Percentiles rank a stretch among this genome's conserved stretches.
phyloP scores from a whole-genome alignment of 35 echinoderm and acorn worm species.

The Hemicentrotus pulcherrimus region DNA sequence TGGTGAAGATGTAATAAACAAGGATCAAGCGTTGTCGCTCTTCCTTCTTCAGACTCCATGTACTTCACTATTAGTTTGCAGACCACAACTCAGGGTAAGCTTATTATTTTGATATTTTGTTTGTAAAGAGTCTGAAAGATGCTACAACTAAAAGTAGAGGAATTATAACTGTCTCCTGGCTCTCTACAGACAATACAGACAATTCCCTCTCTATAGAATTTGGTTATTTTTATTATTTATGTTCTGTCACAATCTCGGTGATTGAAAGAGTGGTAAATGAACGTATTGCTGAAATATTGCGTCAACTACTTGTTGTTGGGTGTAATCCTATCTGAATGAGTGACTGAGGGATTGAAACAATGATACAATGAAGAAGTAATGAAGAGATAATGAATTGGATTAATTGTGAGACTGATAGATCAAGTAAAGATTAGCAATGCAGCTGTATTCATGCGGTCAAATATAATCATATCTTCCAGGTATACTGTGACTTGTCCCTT shows the following conservation, averaged over 20 bases:
- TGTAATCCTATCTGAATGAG: background rate
- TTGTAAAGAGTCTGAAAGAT: too few relatives aligned
- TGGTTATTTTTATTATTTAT: background rate
- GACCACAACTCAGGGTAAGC: conserved; percentile 93
- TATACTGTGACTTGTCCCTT: background rate
- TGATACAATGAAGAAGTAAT: background rate
- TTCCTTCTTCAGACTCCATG: conserved; percentile 79
- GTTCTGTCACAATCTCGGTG: background rate
- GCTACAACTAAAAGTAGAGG: too few relatives aligned
- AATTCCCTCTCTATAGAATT: background rate
- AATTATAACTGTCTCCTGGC: too few relatives aligned
- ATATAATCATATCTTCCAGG: background rate
- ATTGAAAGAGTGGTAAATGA: background rate
- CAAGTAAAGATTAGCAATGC: background rate
- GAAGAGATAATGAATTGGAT: background rate
- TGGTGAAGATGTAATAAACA: conserved; percentile 96
- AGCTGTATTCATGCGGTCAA: background rate
- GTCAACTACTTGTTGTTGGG: background rate
- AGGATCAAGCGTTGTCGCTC: conserved; percentile 92
- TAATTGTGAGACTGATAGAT: background rate
- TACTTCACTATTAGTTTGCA: conserved; percentile 83
- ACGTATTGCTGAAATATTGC: background rate
- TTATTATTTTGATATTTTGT: background rate
- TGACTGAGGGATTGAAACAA: background rate
- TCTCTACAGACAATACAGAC: too few relatives aligned